These are phyloP conservation scores for Diaperis boleti DNA, from an alignment of 2,888 invertebrate genomes.

Conservation along the genomic window DNA sequence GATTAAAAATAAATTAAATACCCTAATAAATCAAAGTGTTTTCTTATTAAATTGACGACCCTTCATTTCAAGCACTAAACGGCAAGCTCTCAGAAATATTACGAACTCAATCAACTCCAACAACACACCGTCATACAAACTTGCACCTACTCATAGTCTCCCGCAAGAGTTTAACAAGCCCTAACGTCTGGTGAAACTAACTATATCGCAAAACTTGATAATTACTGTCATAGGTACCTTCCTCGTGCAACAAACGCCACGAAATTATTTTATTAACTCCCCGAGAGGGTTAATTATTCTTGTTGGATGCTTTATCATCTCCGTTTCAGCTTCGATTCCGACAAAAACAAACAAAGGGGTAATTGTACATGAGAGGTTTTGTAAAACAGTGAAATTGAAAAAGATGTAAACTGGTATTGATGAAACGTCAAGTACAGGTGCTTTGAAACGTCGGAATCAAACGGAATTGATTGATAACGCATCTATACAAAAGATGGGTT, in stretches of 20 bases:
- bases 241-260: neutral
- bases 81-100: too few relatives aligned
- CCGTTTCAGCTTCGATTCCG: neutral
- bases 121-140: neutral
- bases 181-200: slow-evolving; percentile 3
- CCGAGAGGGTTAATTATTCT: neutral
- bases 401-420: slow-evolving; percentile 17
- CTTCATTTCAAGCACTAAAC: too few relatives aligned
- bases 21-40: too few relatives aligned
- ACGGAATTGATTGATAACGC: slow-evolving; percentile 27
- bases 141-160: neutral
- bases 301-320: neutral
- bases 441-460: slow-evolving; percentile 6
- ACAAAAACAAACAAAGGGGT: neutral
- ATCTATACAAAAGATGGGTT: slow-evolving; percentile 13
- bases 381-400: neutral
- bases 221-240: slow-evolving; percentile 2
- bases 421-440: slow-evolving; percentile 26
- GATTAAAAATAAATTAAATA: too few relatives aligned
- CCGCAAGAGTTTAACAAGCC: slow-evolving; percentile 3
- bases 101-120: neutral
- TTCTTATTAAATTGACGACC: too few relatives aligned
- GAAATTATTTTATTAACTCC: neutral
- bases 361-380: neutral
- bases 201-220: slow-evolving; percentile 10